These are phyloP conservation scores for Aramus guarauna DNA, from an alignment of 2,113 vertebrate species.

Conservation along the genomic window DNA sequence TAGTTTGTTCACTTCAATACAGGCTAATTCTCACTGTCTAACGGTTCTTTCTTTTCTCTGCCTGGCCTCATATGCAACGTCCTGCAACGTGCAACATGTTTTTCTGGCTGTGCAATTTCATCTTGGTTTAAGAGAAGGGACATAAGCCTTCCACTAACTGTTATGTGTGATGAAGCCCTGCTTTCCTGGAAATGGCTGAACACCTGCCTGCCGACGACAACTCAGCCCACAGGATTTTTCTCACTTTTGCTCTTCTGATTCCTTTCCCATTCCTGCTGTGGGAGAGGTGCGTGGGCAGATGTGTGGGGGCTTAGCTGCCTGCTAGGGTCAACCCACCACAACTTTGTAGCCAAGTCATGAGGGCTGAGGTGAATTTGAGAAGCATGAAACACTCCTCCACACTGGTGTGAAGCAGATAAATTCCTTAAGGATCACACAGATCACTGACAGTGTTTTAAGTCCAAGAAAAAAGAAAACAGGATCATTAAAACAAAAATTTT, in stretches of 20 bases:
- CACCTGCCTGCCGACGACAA: neutral
- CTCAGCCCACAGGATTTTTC: neutral
- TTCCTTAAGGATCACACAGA: neutral
- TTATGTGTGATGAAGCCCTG: neutral
- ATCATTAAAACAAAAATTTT: neutral
- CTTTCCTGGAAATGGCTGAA: neutral
- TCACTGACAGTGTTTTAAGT: neutral
- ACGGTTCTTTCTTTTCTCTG: neutral
- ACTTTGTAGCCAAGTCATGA: neutral
- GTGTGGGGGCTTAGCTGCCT: neutral
- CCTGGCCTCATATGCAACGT: neutral
- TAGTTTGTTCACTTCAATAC: neutral
- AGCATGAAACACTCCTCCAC: neutral
- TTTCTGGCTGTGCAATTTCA: neutral
- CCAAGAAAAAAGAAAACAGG: neutral
- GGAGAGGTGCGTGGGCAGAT: neutral
- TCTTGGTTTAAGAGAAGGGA: neutral
- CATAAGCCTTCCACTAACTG: neutral
- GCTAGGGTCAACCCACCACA: neutral
- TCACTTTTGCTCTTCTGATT: neutral
- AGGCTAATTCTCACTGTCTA: neutral
- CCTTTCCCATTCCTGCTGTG: neutral
- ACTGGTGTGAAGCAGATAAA: neutral
- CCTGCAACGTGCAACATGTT: neutral
- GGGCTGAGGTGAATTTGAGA: neutral